A percentile compares a stretch with the other conserved stretches of the same genome.
phyloP scores from a whole-genome alignment of 2,797 vertebrate species.

The Allobates femoralis region DNA sequence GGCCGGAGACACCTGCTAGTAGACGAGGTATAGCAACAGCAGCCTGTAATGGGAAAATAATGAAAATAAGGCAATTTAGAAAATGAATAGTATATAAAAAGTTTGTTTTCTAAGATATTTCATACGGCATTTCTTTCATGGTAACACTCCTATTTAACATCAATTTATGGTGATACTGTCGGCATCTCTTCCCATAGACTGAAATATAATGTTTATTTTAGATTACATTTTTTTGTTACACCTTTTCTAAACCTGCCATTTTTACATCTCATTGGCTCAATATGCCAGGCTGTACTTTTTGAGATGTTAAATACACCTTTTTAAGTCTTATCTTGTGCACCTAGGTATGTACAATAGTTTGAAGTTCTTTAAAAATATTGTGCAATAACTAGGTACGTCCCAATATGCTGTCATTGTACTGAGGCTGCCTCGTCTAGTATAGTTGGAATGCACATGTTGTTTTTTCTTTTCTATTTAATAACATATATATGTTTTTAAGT shows the following conservation, averaged over 20 bases:
- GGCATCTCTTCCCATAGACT: not conserved
- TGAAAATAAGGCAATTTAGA: too few relatives aligned
- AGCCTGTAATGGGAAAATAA: too few relatives aligned
- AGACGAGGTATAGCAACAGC: too few relatives aligned
- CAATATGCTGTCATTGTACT: not conserved
- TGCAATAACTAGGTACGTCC: conserved; percentile 3
- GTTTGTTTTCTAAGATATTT: too few relatives aligned
- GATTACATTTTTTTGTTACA: not conserved
- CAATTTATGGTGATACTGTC: not conserved
- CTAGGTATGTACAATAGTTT: conserved; percentile 2
- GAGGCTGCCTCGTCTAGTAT: not conserved
- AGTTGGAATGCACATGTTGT: too few relatives aligned
- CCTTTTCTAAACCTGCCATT: not conserved
- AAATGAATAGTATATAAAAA: too few relatives aligned
- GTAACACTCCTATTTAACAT: too few relatives aligned
- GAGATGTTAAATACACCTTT: conserved; percentile 1
- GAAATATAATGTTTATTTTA: not conserved
- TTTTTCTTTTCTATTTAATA: too few relatives aligned
- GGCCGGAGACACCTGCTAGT: too few relatives aligned
- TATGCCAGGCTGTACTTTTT: conserved; percentile 20
- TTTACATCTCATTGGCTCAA: not conserved
- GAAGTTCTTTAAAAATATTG: conserved; percentile 29
- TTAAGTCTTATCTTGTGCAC: conserved; percentile 33
- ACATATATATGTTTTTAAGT: too few relatives aligned
- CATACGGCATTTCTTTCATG: too few relatives aligned